Evolutionary conservation across 92 coral and sea anemone species (phyloP).

Genomic region (Actinernus sp.): DNA sequence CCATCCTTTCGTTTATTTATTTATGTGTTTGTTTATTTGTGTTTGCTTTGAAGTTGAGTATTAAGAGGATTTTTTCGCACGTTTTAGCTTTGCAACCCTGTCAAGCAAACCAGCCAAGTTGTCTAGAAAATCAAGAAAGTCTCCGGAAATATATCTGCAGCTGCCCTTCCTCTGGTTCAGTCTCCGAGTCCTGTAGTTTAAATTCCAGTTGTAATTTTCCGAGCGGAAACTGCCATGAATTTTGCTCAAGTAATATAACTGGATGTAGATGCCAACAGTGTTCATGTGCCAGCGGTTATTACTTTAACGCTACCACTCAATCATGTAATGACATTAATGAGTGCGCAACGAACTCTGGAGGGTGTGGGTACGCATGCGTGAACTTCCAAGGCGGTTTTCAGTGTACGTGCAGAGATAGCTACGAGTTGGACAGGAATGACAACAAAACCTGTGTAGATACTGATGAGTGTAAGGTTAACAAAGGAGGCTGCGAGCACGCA

Average conservation of each 20-base stretch:
- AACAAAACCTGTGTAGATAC: slow-evolving; percentile 66
- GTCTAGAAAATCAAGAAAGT: slow-evolving; percentile 6
- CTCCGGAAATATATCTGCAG: slow-evolving; percentile 1
- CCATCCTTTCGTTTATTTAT: too few species aligned
- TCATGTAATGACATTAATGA: slow-evolving; percentile 71
- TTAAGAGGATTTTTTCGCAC: background rate
- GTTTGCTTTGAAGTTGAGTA: too few species aligned
- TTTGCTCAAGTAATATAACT: slow-evolving; percentile 29
- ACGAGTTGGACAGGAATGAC: slow-evolving; percentile 28
- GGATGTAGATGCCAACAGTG: slow-evolving; percentile 70
- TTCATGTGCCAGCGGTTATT: slow-evolving; percentile 74
- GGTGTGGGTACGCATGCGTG: slow-evolving; percentile 70
- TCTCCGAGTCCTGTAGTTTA: slow-evolving; percentile 7
- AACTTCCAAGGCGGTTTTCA: slow-evolving; percentile 50
- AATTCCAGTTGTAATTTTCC: slow-evolving; percentile 15
- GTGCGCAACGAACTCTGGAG: slow-evolving; percentile 62
- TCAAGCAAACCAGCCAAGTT: slow-evolving; percentile 5
- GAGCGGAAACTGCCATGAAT: slow-evolving; percentile 41
- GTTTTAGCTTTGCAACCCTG: slow-evolving; percentile 40
- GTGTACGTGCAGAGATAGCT: slow-evolving; percentile 67
- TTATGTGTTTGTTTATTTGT: too few species aligned
- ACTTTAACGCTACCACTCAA: slow-evolving; percentile 49
- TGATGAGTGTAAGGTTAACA: slow-evolving; percentile 66
- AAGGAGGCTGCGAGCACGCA: slow-evolving; percentile 44
- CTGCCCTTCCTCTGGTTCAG: slow-evolving; percentile 1